phyloP scores from a whole-genome alignment of 2,113 vertebrate genomes.

The Gasterosteus nipponicus region DNA sequence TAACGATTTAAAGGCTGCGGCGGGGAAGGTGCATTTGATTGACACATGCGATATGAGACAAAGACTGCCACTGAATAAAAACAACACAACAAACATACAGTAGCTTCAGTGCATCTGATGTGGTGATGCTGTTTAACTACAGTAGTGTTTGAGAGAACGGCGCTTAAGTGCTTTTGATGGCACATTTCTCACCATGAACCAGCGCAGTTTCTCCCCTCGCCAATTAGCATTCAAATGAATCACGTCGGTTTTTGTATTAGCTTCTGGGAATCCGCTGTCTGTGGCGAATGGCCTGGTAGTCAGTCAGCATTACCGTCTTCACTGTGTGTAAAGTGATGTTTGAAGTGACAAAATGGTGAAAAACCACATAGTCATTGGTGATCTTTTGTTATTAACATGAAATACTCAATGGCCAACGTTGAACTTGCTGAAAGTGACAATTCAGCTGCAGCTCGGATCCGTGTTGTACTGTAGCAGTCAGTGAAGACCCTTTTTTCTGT shows the following conservation, averaged over 20 bases:
- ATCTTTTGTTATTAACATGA: neutral
- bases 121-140: neutral
- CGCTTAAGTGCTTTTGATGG: constrained; percentile 3
- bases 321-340: neutral
- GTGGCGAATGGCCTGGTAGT: neutral
- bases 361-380: neutral
- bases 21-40: constrained; percentile 7
- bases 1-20: neutral
- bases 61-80: constrained; percentile 1
- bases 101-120: neutral
- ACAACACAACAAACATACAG: neutral
- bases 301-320: neutral
- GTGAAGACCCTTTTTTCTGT: neutral
- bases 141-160: neutral
- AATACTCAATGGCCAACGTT: neutral
- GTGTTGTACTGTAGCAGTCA: neutral
- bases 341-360: neutral
- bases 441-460: too few species aligned
- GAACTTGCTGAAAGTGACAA: neutral
- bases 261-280: constrained; percentile 30
- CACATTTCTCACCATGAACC: constrained; percentile 19
- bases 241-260: constrained; percentile 33
- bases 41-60: constrained; percentile 2
- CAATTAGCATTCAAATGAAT: constrained; percentile 7
- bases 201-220: constrained; percentile 15